Evolutionary conservation across 2,888 invertebrate genomes (phyloP).

Genomic region (Eugnorisma glareosa): DNA sequence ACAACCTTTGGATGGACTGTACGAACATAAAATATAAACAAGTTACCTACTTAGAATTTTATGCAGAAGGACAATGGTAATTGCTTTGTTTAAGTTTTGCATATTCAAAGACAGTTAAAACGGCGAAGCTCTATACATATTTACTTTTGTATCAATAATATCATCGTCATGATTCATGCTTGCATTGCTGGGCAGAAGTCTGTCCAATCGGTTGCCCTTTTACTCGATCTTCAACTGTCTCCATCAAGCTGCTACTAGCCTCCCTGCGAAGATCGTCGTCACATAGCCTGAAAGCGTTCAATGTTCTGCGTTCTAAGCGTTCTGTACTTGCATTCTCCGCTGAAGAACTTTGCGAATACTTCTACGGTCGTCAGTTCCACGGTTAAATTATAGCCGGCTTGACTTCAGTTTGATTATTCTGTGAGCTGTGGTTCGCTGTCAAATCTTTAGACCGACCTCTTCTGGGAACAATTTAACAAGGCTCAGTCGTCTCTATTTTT

Average conservation of each 20-base stretch:
- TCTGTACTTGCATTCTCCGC: not conserved
- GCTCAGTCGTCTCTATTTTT: not conserved
- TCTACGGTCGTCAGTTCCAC: not conserved
- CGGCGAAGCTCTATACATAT: not conserved
- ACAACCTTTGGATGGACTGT: not conserved
- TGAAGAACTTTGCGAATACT: not conserved
- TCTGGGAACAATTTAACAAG: not conserved
- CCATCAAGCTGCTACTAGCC: not conserved
- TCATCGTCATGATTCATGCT: not conserved
- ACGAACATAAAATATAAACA: not conserved
- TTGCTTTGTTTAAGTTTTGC: constrained; percentile 1
- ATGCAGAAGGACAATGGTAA: not conserved
- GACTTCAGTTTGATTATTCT: not conserved
- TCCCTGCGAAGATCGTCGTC: not conserved
- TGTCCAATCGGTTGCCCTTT: not conserved
- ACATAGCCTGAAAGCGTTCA: not conserved
- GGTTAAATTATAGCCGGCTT: not conserved
- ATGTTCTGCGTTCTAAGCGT: too few species aligned
- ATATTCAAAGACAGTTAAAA: not conserved
- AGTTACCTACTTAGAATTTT: not conserved
- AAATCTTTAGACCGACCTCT: not conserved
- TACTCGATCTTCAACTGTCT: not conserved
- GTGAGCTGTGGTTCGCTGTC: not conserved
- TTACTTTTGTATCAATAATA: not conserved
- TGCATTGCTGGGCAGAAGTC: not conserved